Evolutionary conservation across 1,140 invertebrate species (phyloP).

Genomic region (Tetramorium simillimum): DNA sequence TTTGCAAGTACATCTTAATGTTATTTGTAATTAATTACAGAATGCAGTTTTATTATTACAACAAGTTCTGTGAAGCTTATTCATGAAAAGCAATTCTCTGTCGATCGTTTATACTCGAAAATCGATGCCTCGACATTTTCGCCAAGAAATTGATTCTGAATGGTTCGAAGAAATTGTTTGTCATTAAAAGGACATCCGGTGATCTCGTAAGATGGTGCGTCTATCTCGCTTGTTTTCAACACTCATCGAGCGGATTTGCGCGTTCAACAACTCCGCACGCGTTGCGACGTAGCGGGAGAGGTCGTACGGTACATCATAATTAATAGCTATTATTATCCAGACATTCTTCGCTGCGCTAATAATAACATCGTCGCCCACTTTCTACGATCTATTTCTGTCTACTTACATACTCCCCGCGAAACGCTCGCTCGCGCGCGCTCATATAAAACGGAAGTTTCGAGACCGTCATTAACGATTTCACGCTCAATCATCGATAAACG

Average conservation of each 20-base stretch:
- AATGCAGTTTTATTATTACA: not conserved
- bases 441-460: slow-evolving; percentile 22
- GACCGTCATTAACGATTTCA: slow-evolving; percentile 43
- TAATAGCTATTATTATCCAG: slow-evolving; percentile 63
- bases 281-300: slow-evolving; percentile 28
- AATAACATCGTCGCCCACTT: slow-evolving; percentile 60
- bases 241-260: not conserved
- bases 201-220: not conserved
- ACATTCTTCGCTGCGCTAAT: slow-evolving; percentile 56
- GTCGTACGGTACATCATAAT: slow-evolving; percentile 51
- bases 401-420: slow-evolving; percentile 49
- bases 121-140: not conserved
- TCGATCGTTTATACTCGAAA: not conserved
- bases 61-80: not conserved
- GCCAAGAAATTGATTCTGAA: not conserved
- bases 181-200: not conserved
- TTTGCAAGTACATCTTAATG: not conserved
- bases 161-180: not conserved
- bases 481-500: slow-evolving; percentile 37
- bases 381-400: slow-evolving; percentile 61
- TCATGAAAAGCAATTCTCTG: not conserved
- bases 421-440: slow-evolving; percentile 30
- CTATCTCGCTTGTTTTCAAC: not conserved
- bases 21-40: not conserved
- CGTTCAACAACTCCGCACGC: slow-evolving; percentile 20